phyloP scores from a whole-genome alignment of 2,113 vertebrate genomes.

The Hemiscyllium ocellatum region DNA sequence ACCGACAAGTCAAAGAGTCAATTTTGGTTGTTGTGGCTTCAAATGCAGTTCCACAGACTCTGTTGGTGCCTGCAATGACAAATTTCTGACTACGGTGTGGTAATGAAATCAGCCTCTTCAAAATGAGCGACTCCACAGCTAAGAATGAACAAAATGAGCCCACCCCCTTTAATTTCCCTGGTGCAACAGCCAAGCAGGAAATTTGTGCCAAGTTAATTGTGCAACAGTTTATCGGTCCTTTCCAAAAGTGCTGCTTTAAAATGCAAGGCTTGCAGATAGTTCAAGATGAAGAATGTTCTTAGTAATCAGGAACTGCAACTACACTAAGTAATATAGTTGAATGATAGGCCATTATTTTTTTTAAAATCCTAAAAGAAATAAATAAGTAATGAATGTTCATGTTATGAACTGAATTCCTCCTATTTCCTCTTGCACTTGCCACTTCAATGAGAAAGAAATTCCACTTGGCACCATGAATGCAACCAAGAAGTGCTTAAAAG shows the following conservation, averaged over 20 bases:
- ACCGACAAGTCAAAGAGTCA: background rate
- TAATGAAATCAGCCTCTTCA: background rate
- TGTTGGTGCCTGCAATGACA: background rate
- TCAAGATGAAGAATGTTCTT: constrained; percentile 3
- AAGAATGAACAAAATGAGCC: background rate
- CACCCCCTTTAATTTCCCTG: background rate
- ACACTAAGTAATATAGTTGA: background rate
- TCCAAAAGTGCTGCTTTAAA: background rate
- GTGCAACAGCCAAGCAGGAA: background rate
- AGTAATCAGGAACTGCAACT: background rate
- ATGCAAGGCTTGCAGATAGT: background rate
- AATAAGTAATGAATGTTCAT: background rate
- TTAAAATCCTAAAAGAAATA: background rate
- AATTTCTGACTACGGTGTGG: background rate
- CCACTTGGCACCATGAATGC: background rate
- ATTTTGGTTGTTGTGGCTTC: background rate
- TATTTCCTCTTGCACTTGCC: background rate
- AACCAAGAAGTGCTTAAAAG: background rate
- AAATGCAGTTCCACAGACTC: background rate
- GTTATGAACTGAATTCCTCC: background rate
- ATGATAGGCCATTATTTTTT: background rate
- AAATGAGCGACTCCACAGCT: background rate
- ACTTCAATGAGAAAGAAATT: background rate
- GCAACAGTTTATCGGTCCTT: background rate
- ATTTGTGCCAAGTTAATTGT: background rate